Conservation (phyloP, 2,113 vertebrate genomes). For the Entosphenus tridentatus region DNA sequence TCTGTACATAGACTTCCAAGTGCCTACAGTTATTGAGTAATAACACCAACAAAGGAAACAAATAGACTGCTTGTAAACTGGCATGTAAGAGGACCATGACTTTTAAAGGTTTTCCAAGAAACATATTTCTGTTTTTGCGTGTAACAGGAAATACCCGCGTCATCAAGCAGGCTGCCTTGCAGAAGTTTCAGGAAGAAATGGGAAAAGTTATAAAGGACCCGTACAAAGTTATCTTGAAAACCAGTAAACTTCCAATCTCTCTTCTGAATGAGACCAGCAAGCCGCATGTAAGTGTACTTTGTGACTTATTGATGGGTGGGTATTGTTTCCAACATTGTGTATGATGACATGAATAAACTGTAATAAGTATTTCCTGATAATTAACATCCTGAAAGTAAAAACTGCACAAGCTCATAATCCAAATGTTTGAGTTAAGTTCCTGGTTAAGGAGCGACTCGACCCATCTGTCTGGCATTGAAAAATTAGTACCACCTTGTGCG, state of each 20-base stretch:
- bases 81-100: background rate
- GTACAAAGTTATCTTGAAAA: conserved; percentile 75
- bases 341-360: too few species aligned
- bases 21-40: background rate
- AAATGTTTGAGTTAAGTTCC: too few species aligned
- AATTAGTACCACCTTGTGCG: too few species aligned
- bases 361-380: too few species aligned
- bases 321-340: too few species aligned
- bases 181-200: conserved; percentile 95
- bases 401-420: too few species aligned
- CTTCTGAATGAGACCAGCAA: conserved; percentile 55
- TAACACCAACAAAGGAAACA: background rate
- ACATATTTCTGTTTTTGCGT: too few species aligned
- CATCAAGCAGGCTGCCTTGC: conserved; percentile 79
- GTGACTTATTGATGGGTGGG: too few species aligned
- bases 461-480: conserved; percentile 12
- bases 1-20: too few species aligned
- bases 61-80: background rate
- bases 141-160: conserved; percentile 71
- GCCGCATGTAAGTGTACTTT: conserved; percentile 48
- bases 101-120: background rate
- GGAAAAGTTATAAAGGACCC: conserved; percentile 59
- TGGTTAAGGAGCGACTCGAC: conserved; percentile 10
- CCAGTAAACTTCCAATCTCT: conserved; percentile 73
- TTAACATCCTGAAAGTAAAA: too few species aligned